A percentile compares a stretch with the other conserved stretches of the same genome.
Evolutionary conservation across 2,797 vertebrate species (phyloP).

Genomic region (Takifugu rubripes): DNA sequence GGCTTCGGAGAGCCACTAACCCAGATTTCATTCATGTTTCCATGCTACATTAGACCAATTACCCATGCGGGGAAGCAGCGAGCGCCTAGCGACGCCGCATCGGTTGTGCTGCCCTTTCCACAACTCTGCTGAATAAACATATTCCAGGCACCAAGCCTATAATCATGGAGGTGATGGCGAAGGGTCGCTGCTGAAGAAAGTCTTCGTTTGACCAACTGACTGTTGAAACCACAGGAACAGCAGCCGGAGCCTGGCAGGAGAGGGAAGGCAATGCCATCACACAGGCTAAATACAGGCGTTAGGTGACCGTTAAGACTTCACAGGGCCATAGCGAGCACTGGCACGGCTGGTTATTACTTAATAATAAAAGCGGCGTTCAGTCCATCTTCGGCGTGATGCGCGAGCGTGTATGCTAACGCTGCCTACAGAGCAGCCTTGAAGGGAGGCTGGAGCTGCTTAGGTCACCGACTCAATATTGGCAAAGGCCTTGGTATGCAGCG

Average conservation of each 20-base stretch:
- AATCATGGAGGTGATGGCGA: constrained; percentile 47
- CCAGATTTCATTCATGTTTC: too few species aligned
- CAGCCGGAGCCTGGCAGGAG: background rate
- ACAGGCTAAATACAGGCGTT: background rate
- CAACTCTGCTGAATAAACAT: constrained; percentile 12
- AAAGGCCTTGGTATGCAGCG: background rate
- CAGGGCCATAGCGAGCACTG: background rate
- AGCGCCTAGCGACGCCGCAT: too few species aligned
- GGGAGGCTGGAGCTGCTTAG: background rate
- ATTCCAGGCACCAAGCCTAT: constrained; percentile 19
- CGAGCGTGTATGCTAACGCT: background rate
- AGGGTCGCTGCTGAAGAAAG: constrained; percentile 43
- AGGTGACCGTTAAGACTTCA: background rate
- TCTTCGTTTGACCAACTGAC: constrained; percentile 45
- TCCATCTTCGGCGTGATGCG: background rate
- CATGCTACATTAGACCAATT: constrained; percentile 12
- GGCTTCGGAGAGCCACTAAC: constrained; percentile 7
- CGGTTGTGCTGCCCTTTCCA: constrained; percentile 40
- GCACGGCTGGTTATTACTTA: background rate
- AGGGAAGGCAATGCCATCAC: background rate
- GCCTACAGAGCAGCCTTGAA: background rate
- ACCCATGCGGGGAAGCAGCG: constrained; percentile 27
- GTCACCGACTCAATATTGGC: background rate
- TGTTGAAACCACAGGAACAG: constrained; percentile 30
- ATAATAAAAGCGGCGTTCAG: background rate